phyloP scores from a whole-genome alignment of 2,888 invertebrate species.

The Spatulosminthurus flaviceps region DNA sequence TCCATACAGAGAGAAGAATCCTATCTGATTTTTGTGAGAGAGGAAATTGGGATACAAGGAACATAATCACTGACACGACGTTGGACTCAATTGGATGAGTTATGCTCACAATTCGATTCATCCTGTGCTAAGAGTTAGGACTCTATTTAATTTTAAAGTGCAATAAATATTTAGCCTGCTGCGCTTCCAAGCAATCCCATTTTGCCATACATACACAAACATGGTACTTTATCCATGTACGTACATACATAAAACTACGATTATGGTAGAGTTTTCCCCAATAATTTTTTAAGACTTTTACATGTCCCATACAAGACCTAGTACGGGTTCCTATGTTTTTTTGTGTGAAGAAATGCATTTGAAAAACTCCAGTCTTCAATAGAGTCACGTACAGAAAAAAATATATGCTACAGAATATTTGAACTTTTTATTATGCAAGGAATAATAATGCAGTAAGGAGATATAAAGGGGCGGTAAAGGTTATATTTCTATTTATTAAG shows the following conservation, averaged over 20 bases:
- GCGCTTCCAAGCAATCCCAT: not conserved
- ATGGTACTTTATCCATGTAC: not conserved
- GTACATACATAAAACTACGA: not conserved
- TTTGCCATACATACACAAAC: no score
- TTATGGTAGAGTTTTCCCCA: slow-evolving; percentile 6
- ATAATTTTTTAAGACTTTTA: not conserved
- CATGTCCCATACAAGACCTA: not conserved
- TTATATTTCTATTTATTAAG: no score
- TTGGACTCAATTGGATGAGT: slow-evolving; percentile 29
- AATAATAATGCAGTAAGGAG: no score
- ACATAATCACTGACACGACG: not conserved
- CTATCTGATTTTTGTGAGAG: not conserved
- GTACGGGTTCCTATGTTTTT: not conserved
- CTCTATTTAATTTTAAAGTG: slow-evolving; percentile 33
- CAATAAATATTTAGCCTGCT: slow-evolving; percentile 35
- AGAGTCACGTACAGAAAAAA: no score
- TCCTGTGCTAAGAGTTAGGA: slow-evolving; percentile 22
- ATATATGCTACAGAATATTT: no score
- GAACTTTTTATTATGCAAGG: no score
- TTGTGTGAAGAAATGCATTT: not conserved
- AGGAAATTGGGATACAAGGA: slow-evolving; percentile 4
- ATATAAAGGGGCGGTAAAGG: no score
- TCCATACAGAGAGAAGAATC: no score
- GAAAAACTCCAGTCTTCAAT: no score
- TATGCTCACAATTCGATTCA: slow-evolving; percentile 27